Conservation (phyloP, 2,113 vertebrate genomes). For the Gambusia holbrooki region DNA sequence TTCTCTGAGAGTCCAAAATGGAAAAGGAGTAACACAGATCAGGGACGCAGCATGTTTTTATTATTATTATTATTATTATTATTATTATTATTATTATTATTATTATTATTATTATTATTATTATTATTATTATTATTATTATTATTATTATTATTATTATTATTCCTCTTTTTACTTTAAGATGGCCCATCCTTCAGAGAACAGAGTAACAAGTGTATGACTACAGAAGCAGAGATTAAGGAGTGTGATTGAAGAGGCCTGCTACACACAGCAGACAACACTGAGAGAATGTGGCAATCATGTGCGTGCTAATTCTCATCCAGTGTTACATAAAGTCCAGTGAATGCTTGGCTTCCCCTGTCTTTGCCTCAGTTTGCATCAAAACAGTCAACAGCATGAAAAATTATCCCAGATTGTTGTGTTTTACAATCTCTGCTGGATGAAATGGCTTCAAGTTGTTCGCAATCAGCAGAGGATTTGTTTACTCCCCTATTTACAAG, state of each 20-base stretch:
- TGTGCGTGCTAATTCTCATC: constrained; percentile 12
- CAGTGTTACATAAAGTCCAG: constrained; percentile 11
- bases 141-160: too few relatives aligned
- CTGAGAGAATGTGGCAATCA: constrained; percentile 16
- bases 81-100: too few relatives aligned
- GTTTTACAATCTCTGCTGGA: constrained; percentile 36
- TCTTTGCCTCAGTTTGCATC: constrained; percentile 24
- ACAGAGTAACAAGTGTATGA: constrained; percentile 39
- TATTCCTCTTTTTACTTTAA: constrained; percentile 60
- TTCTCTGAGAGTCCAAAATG: constrained; percentile 15
- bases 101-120: too few relatives aligned
- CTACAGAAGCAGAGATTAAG: constrained; percentile 41
- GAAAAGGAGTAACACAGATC: constrained; percentile 38
- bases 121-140: too few relatives aligned
- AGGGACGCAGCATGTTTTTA: constrained; percentile 32
- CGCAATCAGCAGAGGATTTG: constrained; percentile 34
- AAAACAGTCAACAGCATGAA: constrained; percentile 25
- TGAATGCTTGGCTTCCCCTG: constrained; percentile 9
- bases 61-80: too few relatives aligned
- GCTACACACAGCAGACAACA: constrained; percentile 15
- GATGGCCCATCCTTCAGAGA: too few relatives aligned
- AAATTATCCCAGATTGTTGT: constrained; percentile 33
- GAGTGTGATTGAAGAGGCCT: constrained; percentile 38
- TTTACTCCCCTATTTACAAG: constrained; percentile 33
- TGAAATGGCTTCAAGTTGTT: constrained; percentile 57